A percentile compares a stretch with the other conserved stretches of the same genome.
Conservation (phyloP, 2,888 invertebrate genomes). For the Agrochola lychnidis region DNA sequence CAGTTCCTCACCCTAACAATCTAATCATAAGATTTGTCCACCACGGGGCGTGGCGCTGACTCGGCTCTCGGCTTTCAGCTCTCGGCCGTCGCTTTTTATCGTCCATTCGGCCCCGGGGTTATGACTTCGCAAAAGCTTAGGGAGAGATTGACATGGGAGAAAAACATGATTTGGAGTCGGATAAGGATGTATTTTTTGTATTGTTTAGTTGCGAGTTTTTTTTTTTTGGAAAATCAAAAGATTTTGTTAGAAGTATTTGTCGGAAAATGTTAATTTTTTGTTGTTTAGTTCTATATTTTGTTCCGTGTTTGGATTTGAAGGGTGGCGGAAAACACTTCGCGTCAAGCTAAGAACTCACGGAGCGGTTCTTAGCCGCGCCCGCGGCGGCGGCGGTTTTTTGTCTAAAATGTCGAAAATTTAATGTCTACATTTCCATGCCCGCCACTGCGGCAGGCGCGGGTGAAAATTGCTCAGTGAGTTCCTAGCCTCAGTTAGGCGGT, state of each 20-base stretch:
- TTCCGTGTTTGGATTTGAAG: not conserved
- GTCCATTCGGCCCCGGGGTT: conserved; percentile 61
- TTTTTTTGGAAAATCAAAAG: not conserved
- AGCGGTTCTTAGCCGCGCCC: too few species aligned
- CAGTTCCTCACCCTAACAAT: conserved; percentile 16
- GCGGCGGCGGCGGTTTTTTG: too few species aligned
- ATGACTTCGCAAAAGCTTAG: conserved; percentile 57
- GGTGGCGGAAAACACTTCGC: not conserved
- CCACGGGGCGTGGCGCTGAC: conserved; percentile 77
- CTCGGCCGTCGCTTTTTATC: conserved; percentile 75
- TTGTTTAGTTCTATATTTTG: not conserved
- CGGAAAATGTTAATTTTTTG: not conserved
- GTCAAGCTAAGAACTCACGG: too few species aligned
- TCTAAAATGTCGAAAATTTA: too few species aligned
- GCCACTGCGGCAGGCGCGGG: too few species aligned
- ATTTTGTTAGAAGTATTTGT: not conserved
- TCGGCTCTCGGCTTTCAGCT: conserved; percentile 45
- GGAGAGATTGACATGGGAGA: conserved; percentile 47
- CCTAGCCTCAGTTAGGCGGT: too few species aligned
- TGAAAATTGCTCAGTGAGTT: too few species aligned
- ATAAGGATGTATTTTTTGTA: not conserved
- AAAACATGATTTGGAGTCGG: conserved; percentile 24
- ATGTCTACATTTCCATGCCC: too few species aligned
- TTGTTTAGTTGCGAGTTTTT: not conserved
- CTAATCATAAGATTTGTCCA: conserved; percentile 58